These are phyloP conservation scores for Poecile montanus DNA, from an alignment of 2,797 vertebrate genomes.

Conservation along the genomic window DNA sequence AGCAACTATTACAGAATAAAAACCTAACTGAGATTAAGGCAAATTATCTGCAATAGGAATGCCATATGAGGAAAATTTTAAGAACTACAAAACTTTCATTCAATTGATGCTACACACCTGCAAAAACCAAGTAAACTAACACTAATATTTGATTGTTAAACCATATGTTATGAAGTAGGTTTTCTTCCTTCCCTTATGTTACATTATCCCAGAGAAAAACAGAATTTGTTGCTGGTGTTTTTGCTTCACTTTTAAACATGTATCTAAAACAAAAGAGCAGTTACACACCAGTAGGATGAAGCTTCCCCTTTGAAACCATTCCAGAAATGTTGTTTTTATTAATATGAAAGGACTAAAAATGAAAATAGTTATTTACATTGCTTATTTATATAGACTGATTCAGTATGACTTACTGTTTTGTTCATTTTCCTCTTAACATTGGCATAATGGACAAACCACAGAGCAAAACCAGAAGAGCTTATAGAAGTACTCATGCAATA, in stretches of 20 bases:
- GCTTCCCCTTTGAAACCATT: neutral
- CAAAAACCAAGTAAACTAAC: neutral
- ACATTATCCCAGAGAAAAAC: neutral
- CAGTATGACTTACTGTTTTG: neutral
- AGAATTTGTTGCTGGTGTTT: neutral
- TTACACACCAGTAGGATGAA: neutral
- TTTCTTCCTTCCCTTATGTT: neutral
- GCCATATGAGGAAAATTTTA: neutral
- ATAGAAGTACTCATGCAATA: neutral
- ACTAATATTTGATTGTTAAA: neutral
- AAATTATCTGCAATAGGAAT: neutral
- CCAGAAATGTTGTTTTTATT: neutral
- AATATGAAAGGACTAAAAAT: neutral
- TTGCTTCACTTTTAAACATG: neutral
- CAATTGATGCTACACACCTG: neutral
- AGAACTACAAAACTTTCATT: neutral
- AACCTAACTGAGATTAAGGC: neutral
- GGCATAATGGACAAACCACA: neutral
- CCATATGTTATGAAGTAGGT: neutral
- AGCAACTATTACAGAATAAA: neutral
- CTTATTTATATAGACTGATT: neutral
- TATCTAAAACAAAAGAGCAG: neutral
- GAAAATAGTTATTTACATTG: neutral
- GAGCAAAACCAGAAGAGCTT: neutral
- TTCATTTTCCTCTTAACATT: neutral